Percentiles rank a stretch among this genome's conserved stretches.
phyloP scores from a whole-genome alignment of 1,140 invertebrate species.

The Micrasema minimum region DNA sequence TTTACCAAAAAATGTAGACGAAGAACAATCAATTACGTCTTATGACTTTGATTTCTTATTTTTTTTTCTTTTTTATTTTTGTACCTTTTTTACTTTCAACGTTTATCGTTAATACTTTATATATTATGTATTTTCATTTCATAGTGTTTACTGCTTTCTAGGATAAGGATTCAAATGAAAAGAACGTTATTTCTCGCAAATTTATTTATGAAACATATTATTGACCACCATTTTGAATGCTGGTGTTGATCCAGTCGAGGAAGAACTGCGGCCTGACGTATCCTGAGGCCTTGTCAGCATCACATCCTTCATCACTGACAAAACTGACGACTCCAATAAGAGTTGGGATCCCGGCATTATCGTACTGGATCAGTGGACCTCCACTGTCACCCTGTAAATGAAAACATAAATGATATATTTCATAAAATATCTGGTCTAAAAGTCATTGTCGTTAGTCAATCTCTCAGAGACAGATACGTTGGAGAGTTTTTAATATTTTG shows the following conservation, averaged over 20 bases:
- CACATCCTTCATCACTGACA: slow-evolving; percentile 50
- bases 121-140: no score
- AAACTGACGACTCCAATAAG: slow-evolving; percentile 56
- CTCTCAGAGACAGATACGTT: no score
- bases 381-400: slow-evolving; percentile 66
- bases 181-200: background rate
- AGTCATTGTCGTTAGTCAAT: no score
- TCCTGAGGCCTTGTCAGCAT: slow-evolving; percentile 29
- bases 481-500: no score
- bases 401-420: background rate
- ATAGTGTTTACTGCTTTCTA: background rate
- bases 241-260: slow-evolving; percentile 30
- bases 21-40: no score
- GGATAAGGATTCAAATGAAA: background rate
- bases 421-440: background rate
- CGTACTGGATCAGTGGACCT: slow-evolving; percentile 62
- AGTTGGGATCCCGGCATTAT: slow-evolving; percentile 58
- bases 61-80: no score
- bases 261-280: slow-evolving; percentile 30
- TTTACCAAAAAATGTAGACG: no score
- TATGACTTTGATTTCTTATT: no score
- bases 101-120: no score
- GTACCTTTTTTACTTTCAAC: no score
- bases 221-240: background rate
- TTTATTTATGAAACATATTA: background rate